Evolutionary conservation across 2,113 vertebrate species (phyloP).

Genomic region (Tupaia tana): DNA sequence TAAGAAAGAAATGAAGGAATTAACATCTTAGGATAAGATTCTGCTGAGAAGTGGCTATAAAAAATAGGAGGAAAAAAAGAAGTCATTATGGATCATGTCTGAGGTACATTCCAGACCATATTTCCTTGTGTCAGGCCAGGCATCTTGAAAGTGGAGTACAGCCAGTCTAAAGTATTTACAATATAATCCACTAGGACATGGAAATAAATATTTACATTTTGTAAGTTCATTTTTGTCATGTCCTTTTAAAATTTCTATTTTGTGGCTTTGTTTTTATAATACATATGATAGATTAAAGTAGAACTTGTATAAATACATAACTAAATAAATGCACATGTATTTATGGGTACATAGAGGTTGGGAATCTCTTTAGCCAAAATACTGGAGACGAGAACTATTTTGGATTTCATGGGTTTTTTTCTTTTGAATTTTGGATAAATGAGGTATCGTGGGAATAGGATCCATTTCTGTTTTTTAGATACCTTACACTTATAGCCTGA

Average conservation of each 20-base stretch:
- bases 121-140: not conserved
- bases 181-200: not conserved
- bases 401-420: too few relatives aligned
- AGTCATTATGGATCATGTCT: not conserved
- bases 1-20: slow-evolving; percentile 72
- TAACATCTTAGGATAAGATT: slow-evolving; percentile 57
- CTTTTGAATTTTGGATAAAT: too few relatives aligned
- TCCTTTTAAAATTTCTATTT: not conserved
- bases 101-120: not conserved
- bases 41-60: not conserved
- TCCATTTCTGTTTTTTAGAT: too few relatives aligned
- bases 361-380: too few relatives aligned
- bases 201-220: not conserved
- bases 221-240: not conserved
- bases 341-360: not conserved
- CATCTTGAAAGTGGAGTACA: not conserved
- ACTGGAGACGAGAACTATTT: too few relatives aligned
- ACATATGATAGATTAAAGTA: not conserved
- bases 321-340: not conserved
- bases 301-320: not conserved
- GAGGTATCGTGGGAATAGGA: too few relatives aligned
- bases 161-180: not conserved
- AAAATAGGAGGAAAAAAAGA: not conserved
- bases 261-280: not conserved
- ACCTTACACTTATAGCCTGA: too few relatives aligned